Evolutionary conservation across 1,140 invertebrate genomes (phyloP).

Genomic region (Melipona quadrifasciata): DNA sequence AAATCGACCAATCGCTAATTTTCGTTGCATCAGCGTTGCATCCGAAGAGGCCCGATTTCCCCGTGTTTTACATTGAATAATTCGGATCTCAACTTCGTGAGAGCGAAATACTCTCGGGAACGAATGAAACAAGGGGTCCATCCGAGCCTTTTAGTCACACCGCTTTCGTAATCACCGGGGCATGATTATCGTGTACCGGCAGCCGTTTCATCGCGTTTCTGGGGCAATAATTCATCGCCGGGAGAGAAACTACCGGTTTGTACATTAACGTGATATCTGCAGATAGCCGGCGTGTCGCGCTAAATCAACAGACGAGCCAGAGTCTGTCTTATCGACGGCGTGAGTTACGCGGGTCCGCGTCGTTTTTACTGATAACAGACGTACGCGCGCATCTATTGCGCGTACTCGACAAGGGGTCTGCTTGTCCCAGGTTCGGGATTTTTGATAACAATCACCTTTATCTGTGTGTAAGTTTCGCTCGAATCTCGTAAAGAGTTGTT

Average conservation of each 20-base stretch:
- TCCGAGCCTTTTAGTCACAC: not conserved
- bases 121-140: not conserved
- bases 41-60: too few species aligned
- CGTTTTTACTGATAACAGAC: slow-evolving; percentile 40
- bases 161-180: not conserved
- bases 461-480: not conserved
- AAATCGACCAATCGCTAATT: too few species aligned
- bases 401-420: not conserved
- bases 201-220: not conserved
- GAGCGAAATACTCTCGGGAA: too few species aligned
- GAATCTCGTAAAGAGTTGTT: not conserved
- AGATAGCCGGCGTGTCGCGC: slow-evolving; percentile 40
- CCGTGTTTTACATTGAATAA: too few species aligned
- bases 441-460: slow-evolving; percentile 22
- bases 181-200: not conserved
- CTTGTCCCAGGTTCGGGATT: slow-evolving; percentile 47
- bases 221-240: slow-evolving; percentile 28
- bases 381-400: not conserved
- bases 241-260: slow-evolving; percentile 34
- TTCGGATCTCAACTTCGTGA: too few species aligned
- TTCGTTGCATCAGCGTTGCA: too few species aligned
- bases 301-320: slow-evolving; percentile 43
- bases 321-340: slow-evolving; percentile 53
- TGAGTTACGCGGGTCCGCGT: not conserved
- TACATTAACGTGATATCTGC: slow-evolving; percentile 31